Conservation (phyloP, 2,888 invertebrate species). For the Timandra comae region DNA sequence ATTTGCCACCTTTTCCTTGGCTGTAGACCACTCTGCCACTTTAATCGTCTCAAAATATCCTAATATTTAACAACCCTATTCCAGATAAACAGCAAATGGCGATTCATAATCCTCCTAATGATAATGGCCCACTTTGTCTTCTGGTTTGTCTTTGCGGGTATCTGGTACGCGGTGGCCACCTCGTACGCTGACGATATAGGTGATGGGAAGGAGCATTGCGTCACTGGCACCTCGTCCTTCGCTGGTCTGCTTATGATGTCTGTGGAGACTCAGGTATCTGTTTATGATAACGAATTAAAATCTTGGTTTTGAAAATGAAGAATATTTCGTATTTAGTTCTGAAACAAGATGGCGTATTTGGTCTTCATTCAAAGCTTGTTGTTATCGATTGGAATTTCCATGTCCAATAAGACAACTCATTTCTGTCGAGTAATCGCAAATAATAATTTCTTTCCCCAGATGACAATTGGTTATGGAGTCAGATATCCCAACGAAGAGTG, state of each 20-base stretch:
- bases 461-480: conserved; percentile 89
- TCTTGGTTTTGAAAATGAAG: no score
- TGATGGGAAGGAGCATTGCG: conserved; percentile 77
- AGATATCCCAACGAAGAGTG: conserved; percentile 90
- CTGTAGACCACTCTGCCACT: no score
- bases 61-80: no score
- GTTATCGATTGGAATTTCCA: no score
- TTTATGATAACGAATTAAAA: neutral
- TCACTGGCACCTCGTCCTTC: conserved; percentile 78
- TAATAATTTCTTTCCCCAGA: no score
- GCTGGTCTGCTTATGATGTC: conserved; percentile 86
- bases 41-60: no score
- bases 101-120: conserved; percentile 80
- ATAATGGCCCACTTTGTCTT: conserved; percentile 80
- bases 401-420: no score
- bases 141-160: conserved; percentile 86
- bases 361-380: no score
- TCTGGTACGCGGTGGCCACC: conserved; percentile 84
- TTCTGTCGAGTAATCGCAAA: no score
- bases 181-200: conserved; percentile 88
- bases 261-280: conserved; percentile 86
- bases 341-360: no score
- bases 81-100: conserved; percentile 85
- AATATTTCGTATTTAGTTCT: no score
- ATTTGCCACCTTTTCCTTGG: no score